phyloP scores from a whole-genome alignment of 2,797 vertebrate species.

The Ispidina lecontei region DNA sequence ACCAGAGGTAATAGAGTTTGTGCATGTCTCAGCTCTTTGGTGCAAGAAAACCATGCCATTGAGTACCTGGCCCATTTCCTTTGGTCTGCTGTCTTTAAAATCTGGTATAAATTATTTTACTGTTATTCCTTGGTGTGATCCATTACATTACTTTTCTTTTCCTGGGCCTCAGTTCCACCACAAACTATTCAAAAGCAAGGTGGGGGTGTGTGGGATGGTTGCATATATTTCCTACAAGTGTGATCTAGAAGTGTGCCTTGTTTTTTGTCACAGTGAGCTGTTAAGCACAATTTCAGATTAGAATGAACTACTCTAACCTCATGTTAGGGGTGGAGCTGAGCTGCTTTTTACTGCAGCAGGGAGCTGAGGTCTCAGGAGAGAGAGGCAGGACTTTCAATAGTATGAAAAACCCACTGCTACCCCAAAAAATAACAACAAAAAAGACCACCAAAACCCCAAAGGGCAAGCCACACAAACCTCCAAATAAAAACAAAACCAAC shows the following conservation, averaged over 20 bases:
- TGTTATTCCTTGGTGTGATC: neutral
- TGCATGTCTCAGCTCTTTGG: fast-evolving
- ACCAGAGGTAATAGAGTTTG: neutral
- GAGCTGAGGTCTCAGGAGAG: neutral
- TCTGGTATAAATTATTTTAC: neutral
- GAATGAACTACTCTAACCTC: neutral
- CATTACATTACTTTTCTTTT: neutral
- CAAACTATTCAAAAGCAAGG: neutral
- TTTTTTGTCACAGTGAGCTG: neutral
- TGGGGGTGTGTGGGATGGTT: no score
- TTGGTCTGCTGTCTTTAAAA: neutral
- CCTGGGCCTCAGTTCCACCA: neutral
- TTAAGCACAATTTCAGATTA: neutral
- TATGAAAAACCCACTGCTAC: neutral
- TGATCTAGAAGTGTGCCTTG: neutral
- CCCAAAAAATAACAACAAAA: neutral
- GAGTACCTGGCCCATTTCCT: neutral
- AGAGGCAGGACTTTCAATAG: neutral
- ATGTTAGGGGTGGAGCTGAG: neutral
- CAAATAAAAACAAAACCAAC: neutral
- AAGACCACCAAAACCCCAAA: neutral
- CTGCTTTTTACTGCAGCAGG: neutral
- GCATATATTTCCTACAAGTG: fast-evolving
- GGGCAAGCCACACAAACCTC: neutral
- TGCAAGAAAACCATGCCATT: neutral